Evolutionary conservation across 2,113 vertebrate species (phyloP).

Genomic region (Lepisosteus osseus): DNA sequence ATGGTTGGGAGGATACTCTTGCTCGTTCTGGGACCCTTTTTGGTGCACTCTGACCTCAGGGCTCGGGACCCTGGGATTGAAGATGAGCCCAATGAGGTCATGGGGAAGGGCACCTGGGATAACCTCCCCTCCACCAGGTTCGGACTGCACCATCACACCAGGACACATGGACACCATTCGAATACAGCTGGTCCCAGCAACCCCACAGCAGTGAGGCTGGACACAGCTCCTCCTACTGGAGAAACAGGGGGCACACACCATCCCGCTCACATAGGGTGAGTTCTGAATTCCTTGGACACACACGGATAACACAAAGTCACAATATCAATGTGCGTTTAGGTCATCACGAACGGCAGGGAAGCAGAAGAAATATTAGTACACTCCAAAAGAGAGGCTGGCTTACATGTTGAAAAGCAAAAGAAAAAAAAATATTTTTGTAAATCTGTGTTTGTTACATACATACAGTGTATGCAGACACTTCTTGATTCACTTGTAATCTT

Average conservation of each 20-base stretch:
- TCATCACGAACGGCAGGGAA: no score
- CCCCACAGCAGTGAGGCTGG: neutral
- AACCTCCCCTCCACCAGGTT: neutral
- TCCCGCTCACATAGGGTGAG: constrained; percentile 46
- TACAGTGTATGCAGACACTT: no score
- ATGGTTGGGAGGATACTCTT: constrained; percentile 48
- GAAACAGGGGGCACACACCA: constrained; percentile 12
- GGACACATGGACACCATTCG: neutral
- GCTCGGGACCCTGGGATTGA: constrained; percentile 53
- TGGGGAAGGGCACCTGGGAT: constrained; percentile 10
- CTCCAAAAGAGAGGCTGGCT: no score
- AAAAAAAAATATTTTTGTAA: no score
- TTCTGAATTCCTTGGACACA: neutral
- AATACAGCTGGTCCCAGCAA: constrained; percentile 7
- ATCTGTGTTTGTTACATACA: no score
- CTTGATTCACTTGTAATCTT: no score
- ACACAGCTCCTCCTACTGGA: constrained; percentile 4
- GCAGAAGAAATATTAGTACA: no score
- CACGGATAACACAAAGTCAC: no score
- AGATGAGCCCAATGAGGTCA: constrained; percentile 19
- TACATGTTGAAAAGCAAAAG: no score
- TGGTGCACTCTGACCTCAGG: constrained; percentile 52
- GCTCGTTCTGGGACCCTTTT: constrained; percentile 43
- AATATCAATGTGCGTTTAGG: no score
- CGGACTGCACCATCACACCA: neutral